A percentile compares a stretch with the other conserved stretches of the same genome.
Conservation (phyloP, 2,113 vertebrate genomes). For the Tapirus terrestris region DNA sequence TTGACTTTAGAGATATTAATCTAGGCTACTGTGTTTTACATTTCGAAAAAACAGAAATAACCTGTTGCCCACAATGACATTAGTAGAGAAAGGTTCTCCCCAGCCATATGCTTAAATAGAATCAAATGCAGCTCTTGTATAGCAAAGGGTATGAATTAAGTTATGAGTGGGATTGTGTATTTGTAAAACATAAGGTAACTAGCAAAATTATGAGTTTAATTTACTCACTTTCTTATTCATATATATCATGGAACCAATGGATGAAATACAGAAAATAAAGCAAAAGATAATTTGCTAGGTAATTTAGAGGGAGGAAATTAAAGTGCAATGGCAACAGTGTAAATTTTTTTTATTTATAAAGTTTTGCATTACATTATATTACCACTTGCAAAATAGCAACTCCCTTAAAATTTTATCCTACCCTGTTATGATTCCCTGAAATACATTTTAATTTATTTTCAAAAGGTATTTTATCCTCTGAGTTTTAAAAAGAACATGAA, state of each 20-base stretch:
- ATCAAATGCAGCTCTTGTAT: neutral
- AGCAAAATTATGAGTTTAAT: neutral
- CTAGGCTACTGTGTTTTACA: neutral
- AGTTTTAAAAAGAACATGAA: constrained; percentile 64
- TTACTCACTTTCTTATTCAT: neutral
- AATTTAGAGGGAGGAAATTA: neutral
- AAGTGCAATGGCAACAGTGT: neutral
- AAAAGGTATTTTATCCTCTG: constrained; percentile 59
- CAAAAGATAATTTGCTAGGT: neutral
- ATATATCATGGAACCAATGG: neutral
- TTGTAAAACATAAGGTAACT: neutral
- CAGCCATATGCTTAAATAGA: neutral
- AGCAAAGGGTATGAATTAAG: neutral
- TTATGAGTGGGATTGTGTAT: neutral
- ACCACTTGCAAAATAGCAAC: neutral
- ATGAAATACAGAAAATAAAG: constrained; percentile 27
- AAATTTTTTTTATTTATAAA: constrained; percentile 19
- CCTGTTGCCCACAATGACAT: neutral
- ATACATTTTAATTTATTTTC: constrained; percentile 67
- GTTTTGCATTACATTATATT: neutral
- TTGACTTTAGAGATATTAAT: neutral
- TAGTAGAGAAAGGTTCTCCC: neutral
- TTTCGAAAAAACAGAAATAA: neutral
- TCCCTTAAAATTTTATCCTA: neutral
- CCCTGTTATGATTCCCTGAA: neutral